Evolutionary conservation across 37 sponge, comb jelly and placozoan genomes (phyloP), one percentile per base, ranked within the genome.

Genomic region (Tethya wilhelma): DNA sequence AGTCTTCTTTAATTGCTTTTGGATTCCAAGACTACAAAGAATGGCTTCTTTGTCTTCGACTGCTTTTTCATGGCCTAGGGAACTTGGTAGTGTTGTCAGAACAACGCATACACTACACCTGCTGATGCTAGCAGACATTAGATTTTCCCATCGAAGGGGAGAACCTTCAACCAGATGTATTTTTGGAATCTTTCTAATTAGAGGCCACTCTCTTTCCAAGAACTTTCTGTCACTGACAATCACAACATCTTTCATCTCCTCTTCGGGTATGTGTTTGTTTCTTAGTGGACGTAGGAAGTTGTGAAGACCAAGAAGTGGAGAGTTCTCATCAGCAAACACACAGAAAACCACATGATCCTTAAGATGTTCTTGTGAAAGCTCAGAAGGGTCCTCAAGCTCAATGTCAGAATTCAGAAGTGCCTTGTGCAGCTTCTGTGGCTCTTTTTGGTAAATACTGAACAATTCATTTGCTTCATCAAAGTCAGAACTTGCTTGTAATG

Each of bases 291-390:
- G n/a, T 3, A 88, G 58, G 37, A 95, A 86, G 68, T 44, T 80
- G 57, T 71, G 41, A 25, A 95, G 75, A 34, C 84, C 73, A 34
- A 95, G 67, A 0, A 67, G 66, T 17, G 89, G 71, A 0, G 95
- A 90, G 8, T 85, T 59, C 29, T 64, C 32, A 19, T 79, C 64
- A 38, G 89, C 88, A 82, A 95, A 89, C 59, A 91, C 73, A 56
- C 95, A 91, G 31, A 95, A 68, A 59, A 95, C 79, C 23, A 90
- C 63, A 37, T 95, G 95, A 43, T 90, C 67, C 8, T 72, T 62
- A 20, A 81, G 42, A 11, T 67, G 22, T 2, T 11, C 69, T 49
- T 53, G 0, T 17, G 58, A 58, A 31, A 28, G 25, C 8, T 36
- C 0, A 25, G 0, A 28, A 12, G 32, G 34, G 34, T 38, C 57